These are phyloP conservation scores for Neofelis nebulosa DNA, from an alignment of 2,113 vertebrate species.

Conservation along the genomic window DNA sequence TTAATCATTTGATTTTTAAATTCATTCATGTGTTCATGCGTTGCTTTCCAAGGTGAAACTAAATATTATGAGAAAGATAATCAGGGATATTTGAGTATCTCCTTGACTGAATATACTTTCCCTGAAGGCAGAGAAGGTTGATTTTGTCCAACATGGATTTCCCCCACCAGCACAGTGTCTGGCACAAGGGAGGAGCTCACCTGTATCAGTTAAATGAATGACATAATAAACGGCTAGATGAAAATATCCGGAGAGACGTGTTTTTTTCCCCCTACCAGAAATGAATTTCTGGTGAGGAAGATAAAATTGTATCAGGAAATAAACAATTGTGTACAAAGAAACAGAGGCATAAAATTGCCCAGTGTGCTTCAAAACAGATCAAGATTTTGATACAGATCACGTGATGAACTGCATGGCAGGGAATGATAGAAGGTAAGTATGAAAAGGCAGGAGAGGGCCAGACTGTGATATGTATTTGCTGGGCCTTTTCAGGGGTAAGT, in stretches of 20 bases:
- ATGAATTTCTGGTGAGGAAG: neutral
- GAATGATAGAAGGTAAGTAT: neutral
- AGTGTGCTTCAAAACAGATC: neutral
- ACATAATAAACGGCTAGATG: neutral
- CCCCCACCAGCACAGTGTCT: neutral
- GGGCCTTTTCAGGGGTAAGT: neutral
- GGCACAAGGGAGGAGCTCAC: neutral
- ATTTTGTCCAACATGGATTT: neutral
- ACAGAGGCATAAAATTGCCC: neutral
- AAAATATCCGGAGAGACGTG: neutral
- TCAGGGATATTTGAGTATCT: neutral
- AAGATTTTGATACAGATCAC: neutral
- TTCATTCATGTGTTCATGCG: neutral
- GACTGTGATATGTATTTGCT: no score
- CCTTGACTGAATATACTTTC: neutral
- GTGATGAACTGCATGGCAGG: neutral
- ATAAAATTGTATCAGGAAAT: neutral
- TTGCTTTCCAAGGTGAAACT: constrained; percentile 4
- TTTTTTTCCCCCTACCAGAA: neutral
- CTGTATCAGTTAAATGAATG: neutral
- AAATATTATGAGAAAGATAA: neutral
- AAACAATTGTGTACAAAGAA: neutral
- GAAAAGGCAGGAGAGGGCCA: neutral
- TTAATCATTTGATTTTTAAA: constrained; percentile 25
- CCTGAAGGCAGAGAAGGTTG: neutral